Evolutionary conservation across 2,888 invertebrate genomes (phyloP).

Genomic region (Spodoptera picta): DNA sequence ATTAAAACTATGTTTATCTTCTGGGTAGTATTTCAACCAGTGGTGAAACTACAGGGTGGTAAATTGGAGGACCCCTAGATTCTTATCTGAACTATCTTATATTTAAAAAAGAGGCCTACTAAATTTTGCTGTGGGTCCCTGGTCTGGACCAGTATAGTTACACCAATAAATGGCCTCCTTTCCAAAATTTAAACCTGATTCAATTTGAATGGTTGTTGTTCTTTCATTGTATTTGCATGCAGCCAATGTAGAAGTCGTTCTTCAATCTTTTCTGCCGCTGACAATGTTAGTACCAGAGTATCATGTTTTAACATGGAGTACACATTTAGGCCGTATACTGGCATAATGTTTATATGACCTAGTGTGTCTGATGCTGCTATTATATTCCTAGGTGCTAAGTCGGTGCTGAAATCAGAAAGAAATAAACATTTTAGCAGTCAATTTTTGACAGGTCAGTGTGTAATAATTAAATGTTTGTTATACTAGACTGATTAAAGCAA

Average conservation of each 20-base stretch:
- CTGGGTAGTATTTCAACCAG: neutral
- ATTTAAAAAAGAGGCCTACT: too few relatives aligned
- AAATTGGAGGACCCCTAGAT: too few relatives aligned
- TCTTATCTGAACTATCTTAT: too few relatives aligned
- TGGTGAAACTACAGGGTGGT: too few relatives aligned
- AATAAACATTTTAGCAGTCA: neutral
- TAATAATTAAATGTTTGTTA: too few relatives aligned
- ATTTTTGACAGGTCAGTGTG: too few relatives aligned
- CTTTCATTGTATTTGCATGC: conserved; percentile 87
- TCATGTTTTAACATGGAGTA: conserved; percentile 99
- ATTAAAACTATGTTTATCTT: too few relatives aligned
- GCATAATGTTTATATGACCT: conserved; percentile 97
- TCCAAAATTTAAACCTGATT: conserved; percentile 86
- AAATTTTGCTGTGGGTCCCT: too few relatives aligned
- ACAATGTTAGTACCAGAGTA: conserved; percentile 95
- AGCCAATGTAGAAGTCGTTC: conserved; percentile 92
- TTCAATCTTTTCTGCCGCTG: conserved; percentile 95
- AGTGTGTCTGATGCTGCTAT: conserved; percentile 93
- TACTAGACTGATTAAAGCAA: too few relatives aligned
- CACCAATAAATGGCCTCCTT: neutral
- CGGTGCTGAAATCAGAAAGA: conserved; percentile 89
- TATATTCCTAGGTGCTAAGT: conserved; percentile 96
- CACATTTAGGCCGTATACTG: conserved; percentile 98
- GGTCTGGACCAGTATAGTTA: too few relatives aligned
- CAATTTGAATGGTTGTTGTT: conserved; percentile 88